phyloP scores from a whole-genome alignment of 2,888 invertebrate genomes.

The Incurvaria masculella region DNA sequence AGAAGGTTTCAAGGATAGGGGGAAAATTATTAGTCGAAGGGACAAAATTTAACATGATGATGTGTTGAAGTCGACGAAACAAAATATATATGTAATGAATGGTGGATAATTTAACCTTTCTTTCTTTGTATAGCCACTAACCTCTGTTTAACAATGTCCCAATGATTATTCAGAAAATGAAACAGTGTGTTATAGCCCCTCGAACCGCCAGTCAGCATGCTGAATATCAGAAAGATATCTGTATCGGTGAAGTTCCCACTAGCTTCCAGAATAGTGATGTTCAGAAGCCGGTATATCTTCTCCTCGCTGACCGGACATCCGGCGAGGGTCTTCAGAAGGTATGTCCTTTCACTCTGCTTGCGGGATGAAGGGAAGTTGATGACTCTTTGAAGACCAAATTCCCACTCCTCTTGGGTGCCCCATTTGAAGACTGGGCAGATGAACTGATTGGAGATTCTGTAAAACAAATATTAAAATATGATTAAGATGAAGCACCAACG shows the following conservation, averaged over 20 bases:
- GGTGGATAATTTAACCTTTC: too few species aligned
- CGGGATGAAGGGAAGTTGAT: conserved; percentile 70
- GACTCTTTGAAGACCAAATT: conserved; percentile 74
- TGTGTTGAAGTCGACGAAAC: too few species aligned
- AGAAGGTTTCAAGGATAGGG: too few species aligned
- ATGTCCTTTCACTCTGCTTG: conserved; percentile 72
- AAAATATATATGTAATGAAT: too few species aligned
- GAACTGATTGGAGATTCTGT: conserved; percentile 69
- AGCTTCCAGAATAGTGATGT: conserved; percentile 65
- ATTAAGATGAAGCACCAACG: too few species aligned
- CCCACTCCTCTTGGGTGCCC: conserved; percentile 78
- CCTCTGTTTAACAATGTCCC: conserved; percentile 65
- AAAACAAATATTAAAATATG: too few species aligned
- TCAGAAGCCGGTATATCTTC: conserved; percentile 63
- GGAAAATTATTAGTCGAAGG: too few species aligned
- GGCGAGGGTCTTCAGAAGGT: conserved; percentile 71
- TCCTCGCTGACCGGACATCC: conserved; percentile 72
- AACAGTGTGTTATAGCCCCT: conserved; percentile 71
- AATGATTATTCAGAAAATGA: conserved; percentile 67
- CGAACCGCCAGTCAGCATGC: conserved; percentile 68
- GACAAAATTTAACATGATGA: too few species aligned
- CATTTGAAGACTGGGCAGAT: conserved; percentile 81
- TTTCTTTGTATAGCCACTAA: too few species aligned
- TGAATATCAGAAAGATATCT: conserved; percentile 71
- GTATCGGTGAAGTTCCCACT: conserved; percentile 74